Percentiles rank a stretch among this genome's conserved stretches.
Conservation (phyloP, 2,113 vertebrate genomes). For the Lasiurus cinereus region DNA sequence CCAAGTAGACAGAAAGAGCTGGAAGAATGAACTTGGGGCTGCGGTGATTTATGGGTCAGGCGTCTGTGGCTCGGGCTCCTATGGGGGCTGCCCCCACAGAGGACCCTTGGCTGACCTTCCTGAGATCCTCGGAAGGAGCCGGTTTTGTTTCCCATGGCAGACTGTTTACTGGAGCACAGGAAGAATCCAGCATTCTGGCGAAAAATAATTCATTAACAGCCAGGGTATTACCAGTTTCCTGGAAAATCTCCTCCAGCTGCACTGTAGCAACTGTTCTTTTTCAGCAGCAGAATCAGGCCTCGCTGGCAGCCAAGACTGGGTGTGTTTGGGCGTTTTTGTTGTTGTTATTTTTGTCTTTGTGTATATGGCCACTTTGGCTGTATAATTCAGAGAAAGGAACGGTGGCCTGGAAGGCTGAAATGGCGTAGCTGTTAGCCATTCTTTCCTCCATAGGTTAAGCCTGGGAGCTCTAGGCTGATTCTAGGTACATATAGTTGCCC, state of each 20-base stretch:
- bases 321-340: constrained; percentile 54
- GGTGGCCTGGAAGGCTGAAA: constrained; percentile 21
- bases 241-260: constrained; percentile 86
- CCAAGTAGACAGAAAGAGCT: constrained; percentile 43
- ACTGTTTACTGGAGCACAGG: constrained; percentile 85
- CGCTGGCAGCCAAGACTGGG: constrained; percentile 81
- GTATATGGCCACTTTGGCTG: constrained; percentile 35
- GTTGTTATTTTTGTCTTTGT: constrained; percentile 75
- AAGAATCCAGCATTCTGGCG: constrained; percentile 84
- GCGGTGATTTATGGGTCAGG: constrained; percentile 74
- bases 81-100: constrained; percentile 71
- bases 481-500: not conserved
- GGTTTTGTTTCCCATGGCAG: constrained; percentile 78
- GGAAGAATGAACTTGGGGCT: constrained; percentile 64
- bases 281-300: constrained; percentile 82
- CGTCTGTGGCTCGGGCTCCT: constrained; percentile 68
- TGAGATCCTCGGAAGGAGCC: constrained; percentile 76
- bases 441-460: constrained; percentile 10
- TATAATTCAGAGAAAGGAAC: constrained; percentile 49
- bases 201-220: constrained; percentile 88
- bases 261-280: constrained; percentile 88
- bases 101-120: constrained; percentile 83
- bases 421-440: constrained; percentile 9
- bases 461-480: constrained; percentile 22
- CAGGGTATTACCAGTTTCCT: constrained; percentile 86